Percentiles rank a stretch among this genome's conserved stretches.
Evolutionary conservation across 2,113 vertebrate genomes (phyloP).

Genomic region (Pipa parva): DNA sequence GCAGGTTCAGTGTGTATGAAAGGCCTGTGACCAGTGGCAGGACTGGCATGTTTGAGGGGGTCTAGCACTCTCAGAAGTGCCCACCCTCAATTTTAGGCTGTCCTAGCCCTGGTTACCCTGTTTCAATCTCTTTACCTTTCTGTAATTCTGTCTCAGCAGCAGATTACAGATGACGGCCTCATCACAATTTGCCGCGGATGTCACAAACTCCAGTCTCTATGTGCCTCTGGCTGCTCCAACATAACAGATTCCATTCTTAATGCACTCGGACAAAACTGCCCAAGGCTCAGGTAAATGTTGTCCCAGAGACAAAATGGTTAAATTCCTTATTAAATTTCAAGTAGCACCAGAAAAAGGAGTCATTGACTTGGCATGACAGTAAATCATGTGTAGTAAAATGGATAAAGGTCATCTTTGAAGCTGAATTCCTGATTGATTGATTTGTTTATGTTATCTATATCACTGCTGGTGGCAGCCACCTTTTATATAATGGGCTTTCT

Average conservation of each 20-base stretch:
- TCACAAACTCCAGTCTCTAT: conserved; percentile 92
- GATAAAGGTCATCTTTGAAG: no score
- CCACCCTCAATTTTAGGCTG: conserved; percentile 10
- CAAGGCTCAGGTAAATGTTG: conserved; percentile 77
- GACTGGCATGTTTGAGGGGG: not conserved
- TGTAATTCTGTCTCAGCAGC: conserved; percentile 74
- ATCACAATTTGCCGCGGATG: conserved; percentile 97
- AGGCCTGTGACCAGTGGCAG: conserved; percentile 22
- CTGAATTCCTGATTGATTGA: no score
- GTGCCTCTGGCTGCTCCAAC: conserved; percentile 94
- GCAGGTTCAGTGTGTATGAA: conserved; percentile 35
- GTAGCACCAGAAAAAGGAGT: no score
- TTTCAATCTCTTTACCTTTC: not conserved
- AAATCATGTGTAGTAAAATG: no score
- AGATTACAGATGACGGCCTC: conserved; percentile 97
- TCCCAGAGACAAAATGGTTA: no score
- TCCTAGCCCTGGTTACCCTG: conserved; percentile 1
- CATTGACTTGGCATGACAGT: no score
- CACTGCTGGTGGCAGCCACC: no score
- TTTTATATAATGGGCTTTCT: no score
- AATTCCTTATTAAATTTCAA: no score
- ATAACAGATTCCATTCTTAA: conserved; percentile 95
- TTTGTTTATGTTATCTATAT: no score
- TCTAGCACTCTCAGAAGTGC: conserved; percentile 18
- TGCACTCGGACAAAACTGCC: conserved; percentile 95